phyloP scores from a whole-genome alignment of 2,797 vertebrate genomes.

The Hypotaenidia okinawae region DNA sequence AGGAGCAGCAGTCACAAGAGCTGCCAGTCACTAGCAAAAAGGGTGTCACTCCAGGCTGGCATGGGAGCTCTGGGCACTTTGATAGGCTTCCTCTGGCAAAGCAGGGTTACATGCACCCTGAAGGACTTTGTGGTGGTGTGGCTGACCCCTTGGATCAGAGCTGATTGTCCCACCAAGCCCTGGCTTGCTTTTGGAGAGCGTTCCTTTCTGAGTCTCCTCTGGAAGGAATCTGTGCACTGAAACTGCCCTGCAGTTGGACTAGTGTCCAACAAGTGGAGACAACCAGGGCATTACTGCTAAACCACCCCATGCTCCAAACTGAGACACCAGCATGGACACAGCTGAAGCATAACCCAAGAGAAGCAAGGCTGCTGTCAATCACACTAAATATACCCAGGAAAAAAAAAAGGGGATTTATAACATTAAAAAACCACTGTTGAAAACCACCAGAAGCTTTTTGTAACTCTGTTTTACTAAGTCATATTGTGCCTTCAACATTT shows the following conservation, averaged over 20 bases:
- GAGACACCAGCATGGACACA: not conserved
- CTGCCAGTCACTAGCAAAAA: not conserved
- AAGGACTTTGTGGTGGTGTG: not conserved
- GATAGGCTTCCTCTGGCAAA: not conserved
- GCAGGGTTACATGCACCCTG: not conserved
- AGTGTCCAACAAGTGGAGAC: not conserved
- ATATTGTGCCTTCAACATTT: not conserved
- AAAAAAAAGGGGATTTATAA: not conserved
- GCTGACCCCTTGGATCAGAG: not conserved
- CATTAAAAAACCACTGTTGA: not conserved
- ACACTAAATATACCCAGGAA: not conserved
- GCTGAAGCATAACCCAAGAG: not conserved
- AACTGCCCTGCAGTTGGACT: not conserved
- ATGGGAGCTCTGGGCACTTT: not conserved
- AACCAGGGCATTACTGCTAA: not conserved
- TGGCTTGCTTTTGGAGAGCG: not conserved
- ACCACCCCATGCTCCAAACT: not conserved
- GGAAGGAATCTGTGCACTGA: not conserved
- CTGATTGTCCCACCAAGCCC: not conserved
- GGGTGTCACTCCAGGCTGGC: not conserved
- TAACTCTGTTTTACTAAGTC: not conserved
- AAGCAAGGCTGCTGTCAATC: not conserved
- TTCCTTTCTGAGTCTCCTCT: not conserved
- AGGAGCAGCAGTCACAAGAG: not conserved
- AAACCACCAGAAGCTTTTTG: not conserved